phyloP scores from a whole-genome alignment of 2,797 vertebrate species.

The Sitta carolinensis region DNA sequence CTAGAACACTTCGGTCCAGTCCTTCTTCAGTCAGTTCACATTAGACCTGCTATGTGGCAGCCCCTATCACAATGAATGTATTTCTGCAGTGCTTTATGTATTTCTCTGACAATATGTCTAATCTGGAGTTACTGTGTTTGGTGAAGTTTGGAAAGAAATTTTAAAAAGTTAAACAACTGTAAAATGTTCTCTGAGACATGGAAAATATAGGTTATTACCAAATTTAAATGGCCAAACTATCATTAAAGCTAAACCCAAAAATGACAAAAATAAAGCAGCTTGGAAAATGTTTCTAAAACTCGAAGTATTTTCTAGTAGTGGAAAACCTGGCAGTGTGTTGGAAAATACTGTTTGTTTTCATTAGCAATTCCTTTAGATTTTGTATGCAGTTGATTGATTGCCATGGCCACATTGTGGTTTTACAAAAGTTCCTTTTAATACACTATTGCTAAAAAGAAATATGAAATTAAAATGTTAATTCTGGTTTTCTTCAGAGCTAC shows the following conservation, averaged over 20 bases:
- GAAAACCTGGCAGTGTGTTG: not conserved
- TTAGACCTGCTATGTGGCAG: constrained; percentile 41
- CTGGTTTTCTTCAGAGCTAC: constrained; percentile 56
- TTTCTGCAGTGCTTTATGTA: constrained; percentile 40
- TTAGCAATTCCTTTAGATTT: constrained; percentile 64
- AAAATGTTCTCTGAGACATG: constrained; percentile 15
- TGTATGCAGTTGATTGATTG: constrained; percentile 55
- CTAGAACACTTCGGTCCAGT: constrained; percentile 40
- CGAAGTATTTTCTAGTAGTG: constrained; percentile 34
- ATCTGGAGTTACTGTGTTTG: constrained; percentile 41
- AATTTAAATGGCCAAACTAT: not conserved
- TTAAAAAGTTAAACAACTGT: not conserved
- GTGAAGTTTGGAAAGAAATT: constrained; percentile 15
- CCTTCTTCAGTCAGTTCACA: constrained; percentile 59
- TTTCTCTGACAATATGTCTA: constrained; percentile 49
- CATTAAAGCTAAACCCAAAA: constrained; percentile 18
- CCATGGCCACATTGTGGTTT: not conserved
- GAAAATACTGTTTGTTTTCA: constrained; percentile 61
- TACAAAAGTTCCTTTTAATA: constrained; percentile 24
- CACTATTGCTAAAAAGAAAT: constrained; percentile 39
- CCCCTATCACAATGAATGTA: constrained; percentile 16
- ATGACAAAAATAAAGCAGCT: constrained; percentile 14
- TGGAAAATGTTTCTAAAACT: constrained; percentile 54
- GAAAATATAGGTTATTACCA: constrained; percentile 19
- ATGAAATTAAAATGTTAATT: constrained; percentile 52